Evolutionary conservation across 2,113 vertebrate species (phyloP), one percentile per base, ranked within the genome.

Genomic region (Antennarius striatus): DNA sequence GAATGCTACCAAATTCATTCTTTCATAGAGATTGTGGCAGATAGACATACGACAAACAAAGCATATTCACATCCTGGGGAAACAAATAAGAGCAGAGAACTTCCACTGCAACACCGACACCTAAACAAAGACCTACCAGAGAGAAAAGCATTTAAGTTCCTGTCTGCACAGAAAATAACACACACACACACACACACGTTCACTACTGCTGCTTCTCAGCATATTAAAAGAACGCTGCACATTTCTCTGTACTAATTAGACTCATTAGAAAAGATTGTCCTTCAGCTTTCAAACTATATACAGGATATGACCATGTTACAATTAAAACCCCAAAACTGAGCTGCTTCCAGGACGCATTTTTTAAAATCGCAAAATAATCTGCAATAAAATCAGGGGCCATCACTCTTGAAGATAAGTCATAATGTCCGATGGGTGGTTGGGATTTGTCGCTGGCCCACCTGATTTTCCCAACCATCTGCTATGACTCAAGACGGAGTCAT

Each of bases 401-500:
- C 32, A 7, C 3, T 43, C 10, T 43, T 39, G 40, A 45, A 40
- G 48, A 52, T 47, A 47, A 64, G 47, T 82, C 79, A 84, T 6
- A 84, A 0, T 50, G 83, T 84, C 85, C 81, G 74, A 16, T 17
- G 47, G 40, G 55, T 68, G 16, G 49, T 36, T 39, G 43, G 48
- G 5, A 30, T 29, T 30, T 62, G 32, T 0, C 1, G 11, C 51
- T n/a, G 50, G 80, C 88, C 81, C 82, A 90, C 82, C 62, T 61
- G 6, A 36, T 68, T 83, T 88, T 85, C 80, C 80, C 84, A 70
- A 53, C 48, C 17, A 17, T 51, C 22, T 56, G 47, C 56, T 30
- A 4, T 90, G 86, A 90, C 55, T 87, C 88, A 90, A 14, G 46
- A 12, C 15, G 36, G 73, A 66, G 73, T 62, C 76, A 17, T 86